These are phyloP conservation scores for Aphodius sticticus DNA, from an alignment of 2,888 invertebrate species.

Conservation along the genomic window DNA sequence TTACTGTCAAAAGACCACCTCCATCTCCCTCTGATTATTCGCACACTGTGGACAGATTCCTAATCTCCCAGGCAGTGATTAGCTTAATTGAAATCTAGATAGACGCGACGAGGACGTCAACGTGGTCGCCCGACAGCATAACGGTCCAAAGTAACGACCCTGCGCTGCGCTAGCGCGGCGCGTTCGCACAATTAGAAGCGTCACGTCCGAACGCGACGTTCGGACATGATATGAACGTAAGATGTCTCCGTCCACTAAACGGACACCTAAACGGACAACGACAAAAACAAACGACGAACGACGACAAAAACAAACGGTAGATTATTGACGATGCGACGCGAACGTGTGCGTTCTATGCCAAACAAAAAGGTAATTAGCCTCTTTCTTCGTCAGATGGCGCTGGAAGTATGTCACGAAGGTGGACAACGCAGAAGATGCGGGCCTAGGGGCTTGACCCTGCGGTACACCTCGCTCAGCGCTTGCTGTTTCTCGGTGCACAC, in stretches of 20 bases:
- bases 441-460: slow-evolving; percentile 42
- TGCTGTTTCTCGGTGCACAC: slow-evolving; percentile 31
- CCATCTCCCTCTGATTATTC: background rate
- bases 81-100: background rate
- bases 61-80: background rate
- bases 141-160: background rate
- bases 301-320: slow-evolving; percentile 37
- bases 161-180: background rate
- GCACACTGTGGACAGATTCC: background rate
- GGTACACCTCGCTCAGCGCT: slow-evolving; percentile 24
- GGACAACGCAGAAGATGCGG: slow-evolving; percentile 45
- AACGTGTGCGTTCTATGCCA: slow-evolving; percentile 28
- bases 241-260: slow-evolving; percentile 25
- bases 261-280: slow-evolving; percentile 43
- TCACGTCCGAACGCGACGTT: too few species aligned
- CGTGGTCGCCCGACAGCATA: background rate
- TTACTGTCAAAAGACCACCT: background rate
- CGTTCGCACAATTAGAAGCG: background rate
- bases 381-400: slow-evolving; percentile 42
- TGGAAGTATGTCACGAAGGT: slow-evolving; percentile 37
- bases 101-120: background rate
- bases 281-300: slow-evolving; percentile 33
- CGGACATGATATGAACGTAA: background rate
- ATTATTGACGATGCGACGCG: slow-evolving; percentile 37
- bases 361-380: slow-evolving; percentile 47